phyloP scores from a whole-genome alignment of 2,113 vertebrate species.

The Grantiella picta region DNA sequence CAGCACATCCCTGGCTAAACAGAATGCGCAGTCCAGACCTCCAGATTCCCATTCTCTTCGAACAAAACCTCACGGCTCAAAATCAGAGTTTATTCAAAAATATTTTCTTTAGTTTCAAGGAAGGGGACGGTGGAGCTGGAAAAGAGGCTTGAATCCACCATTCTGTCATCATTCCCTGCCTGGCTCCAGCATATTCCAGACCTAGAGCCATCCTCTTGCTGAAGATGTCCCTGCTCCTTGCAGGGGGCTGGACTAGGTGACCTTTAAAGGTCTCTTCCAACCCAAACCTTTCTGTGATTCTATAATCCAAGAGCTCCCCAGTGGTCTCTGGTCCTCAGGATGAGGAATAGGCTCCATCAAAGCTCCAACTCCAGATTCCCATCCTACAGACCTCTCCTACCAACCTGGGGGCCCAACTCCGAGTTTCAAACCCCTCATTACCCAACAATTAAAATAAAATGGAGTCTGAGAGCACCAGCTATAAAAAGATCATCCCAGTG shows the following conservation, averaged over 20 bases:
- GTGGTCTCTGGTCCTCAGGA: neutral
- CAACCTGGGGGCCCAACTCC: too few species aligned
- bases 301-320: fast-evolving
- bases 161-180: neutral
- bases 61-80: neutral
- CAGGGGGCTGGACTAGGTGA: neutral
- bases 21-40: neutral
- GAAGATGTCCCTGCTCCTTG: neutral
- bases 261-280: neutral
- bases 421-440: neutral
- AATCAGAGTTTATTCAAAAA: neutral
- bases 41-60: neutral
- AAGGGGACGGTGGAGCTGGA: neutral
- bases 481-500: neutral
- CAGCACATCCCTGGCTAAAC: neutral
- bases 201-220: neutral
- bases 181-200: neutral
- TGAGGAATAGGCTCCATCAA: neutral
- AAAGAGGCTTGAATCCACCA: neutral
- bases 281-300: neutral
- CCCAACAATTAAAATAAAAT: neutral
- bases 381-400: neutral
- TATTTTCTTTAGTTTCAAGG: neutral
- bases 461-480: neutral
- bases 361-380: neutral